Percentiles rank a stretch among this genome's conserved stretches.
phyloP scores from a whole-genome alignment of 2,797 vertebrate genomes.

The Alca torda region DNA sequence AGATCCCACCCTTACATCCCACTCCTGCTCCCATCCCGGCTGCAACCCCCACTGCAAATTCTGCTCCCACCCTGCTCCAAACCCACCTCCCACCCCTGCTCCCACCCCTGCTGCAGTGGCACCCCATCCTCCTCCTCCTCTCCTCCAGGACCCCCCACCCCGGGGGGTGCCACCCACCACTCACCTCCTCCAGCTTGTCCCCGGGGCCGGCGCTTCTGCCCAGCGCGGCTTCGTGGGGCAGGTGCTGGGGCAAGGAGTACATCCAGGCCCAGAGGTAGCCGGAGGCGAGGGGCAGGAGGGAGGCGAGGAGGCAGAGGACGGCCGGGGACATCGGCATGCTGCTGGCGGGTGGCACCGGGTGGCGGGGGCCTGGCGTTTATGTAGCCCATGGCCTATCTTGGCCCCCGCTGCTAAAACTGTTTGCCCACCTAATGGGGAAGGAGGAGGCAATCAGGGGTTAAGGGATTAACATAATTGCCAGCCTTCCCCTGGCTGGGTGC shows the following conservation, averaged over 20 bases:
- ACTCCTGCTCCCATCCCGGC: neutral
- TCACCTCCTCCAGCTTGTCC: constrained; percentile 31
- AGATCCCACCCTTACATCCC: too few relatives aligned
- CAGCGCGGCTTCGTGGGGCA: neutral
- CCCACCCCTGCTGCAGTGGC: neutral
- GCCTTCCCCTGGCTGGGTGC: neutral
- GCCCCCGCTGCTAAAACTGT: constrained; percentile 52
- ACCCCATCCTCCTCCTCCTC: neutral
- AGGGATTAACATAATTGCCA: constrained; percentile 70
- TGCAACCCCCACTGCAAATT: too few relatives aligned
- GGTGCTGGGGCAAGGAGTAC: constrained; percentile 57
- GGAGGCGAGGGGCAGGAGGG: neutral
- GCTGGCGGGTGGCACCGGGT: neutral
- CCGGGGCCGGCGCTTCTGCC: neutral
- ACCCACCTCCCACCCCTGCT: too few relatives aligned
- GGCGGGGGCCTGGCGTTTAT: neutral
- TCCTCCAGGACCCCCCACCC: neutral
- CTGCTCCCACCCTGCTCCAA: too few relatives aligned
- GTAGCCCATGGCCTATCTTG: neutral
- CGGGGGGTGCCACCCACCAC: neutral
- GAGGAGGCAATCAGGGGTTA: constrained; percentile 71
- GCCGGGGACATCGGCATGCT: neutral
- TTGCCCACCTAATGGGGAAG: constrained; percentile 67
- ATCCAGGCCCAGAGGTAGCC: constrained; percentile 70
- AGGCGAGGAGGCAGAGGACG: neutral